Conservation (phyloP, 1,140 invertebrate genomes). For the Lordiphosa clarofinis region DNA sequence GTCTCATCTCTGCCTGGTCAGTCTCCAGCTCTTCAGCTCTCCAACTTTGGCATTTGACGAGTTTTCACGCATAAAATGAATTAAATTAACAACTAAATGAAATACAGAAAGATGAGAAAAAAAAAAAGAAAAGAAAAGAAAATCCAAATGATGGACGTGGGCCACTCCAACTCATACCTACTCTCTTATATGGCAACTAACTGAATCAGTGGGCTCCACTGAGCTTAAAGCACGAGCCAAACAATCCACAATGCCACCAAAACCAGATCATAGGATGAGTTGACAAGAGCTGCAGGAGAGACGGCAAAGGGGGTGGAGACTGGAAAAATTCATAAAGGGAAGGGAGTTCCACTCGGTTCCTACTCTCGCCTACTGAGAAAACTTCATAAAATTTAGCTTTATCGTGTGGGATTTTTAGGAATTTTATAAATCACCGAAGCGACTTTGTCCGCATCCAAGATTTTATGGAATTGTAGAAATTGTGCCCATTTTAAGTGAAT, state of each 20-base stretch:
- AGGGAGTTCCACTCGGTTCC: too few relatives aligned
- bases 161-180: neutral
- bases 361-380: too few relatives aligned
- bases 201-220: constrained; percentile 6
- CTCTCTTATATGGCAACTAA: neutral
- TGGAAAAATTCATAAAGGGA: too few relatives aligned
- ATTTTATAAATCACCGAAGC: too few relatives aligned
- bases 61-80: constrained; percentile 74
- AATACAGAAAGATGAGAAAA: constrained; percentile 23
- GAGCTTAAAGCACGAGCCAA: neutral
- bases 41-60: constrained; percentile 58
- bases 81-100: constrained; percentile 55
- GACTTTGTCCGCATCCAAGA: too few relatives aligned
- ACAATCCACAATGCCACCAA: neutral
- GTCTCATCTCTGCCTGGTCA: constrained; percentile 11
- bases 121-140: constrained; percentile 18
- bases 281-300: too few relatives aligned
- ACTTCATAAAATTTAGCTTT: too few relatives aligned
- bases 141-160: neutral
- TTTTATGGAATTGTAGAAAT: too few relatives aligned
- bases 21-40: constrained; percentile 27
- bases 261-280: neutral
- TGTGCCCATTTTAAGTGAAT: too few relatives aligned
- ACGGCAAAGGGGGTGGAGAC: too few relatives aligned
- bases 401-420: too few relatives aligned